Evolutionary conservation across 2,113 vertebrate genomes (phyloP), one percentile per base, ranked within the genome.

Genomic region (Varanus komodoensis): DNA sequence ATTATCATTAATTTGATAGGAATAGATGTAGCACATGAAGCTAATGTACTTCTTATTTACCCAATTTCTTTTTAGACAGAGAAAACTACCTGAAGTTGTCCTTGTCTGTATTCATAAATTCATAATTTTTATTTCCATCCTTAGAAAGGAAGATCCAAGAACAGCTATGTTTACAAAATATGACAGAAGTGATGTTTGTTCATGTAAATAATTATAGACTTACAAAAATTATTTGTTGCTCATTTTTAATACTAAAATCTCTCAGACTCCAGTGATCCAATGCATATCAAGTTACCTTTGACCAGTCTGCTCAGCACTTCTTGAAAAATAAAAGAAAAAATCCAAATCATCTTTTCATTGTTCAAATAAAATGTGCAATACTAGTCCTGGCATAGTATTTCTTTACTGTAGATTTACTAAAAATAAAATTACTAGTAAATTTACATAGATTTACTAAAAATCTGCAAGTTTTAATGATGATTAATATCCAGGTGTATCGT

Each of bases 171-270:
- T 95, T 92, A 91, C 93, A 95, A 54, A 91, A 93, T 90, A 93
- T 48, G 90, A 94, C 87, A 0, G 93, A 92, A 91, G 90, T 93
- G 94, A 92, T 90, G 89, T 92, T 95, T 88, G 29, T 86, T 92
- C 77, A 21, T 0, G 0, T 89, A 73, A 84, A 34, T 77, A 78
- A 4, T 73, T 77, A 68, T 0, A 86, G 83, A 85, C 50, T 3
- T 81, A 87, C 44, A 86, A 3, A 50, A 82, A 75, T 93, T 38
- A 67, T 83, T 83, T 83, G 90, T 89, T 89, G 89, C 90, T 54
- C 77, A 85, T 89, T 68, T 91, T 21, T 92, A 80, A 12, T 9
- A 89, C 12, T 90, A 61, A 87, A 85, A 1, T 1, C 0, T 0
- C 75, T 1, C 0, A 27, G 1, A 0, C 91, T 69, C 87, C 71